Base-by-base conservation (phyloP, 2,113 vertebrate genomes). In the Ceyx margarethae region DNA sequence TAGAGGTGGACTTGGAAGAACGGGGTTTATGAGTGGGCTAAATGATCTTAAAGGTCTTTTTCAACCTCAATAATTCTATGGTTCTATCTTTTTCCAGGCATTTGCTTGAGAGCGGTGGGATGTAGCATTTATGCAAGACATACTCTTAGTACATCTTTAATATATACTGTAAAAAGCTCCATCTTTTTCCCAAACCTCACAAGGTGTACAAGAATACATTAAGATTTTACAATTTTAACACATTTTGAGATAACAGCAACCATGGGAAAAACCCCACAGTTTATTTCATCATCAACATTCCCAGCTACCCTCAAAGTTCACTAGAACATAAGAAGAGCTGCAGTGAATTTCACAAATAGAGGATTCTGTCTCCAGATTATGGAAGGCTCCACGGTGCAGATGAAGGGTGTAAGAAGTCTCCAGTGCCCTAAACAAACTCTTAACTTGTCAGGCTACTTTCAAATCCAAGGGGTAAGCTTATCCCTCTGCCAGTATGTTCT, bases 271-370 rank as follows among this genome's bases (percentile, higher is more conserved):
- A 56, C 40, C 9, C 66, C 19, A 18, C 5, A 10, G 4, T 31
- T 26, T 50, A 46, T 64, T 79, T 48, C 37, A 28, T 10, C 6
- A 23, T 20, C 0, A 2, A 28, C 13, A 54, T 58, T 77, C 37
- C 46, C 0, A 0, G 31, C 31, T n/a, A 71, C n/a, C 35, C 58
- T 68, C 25, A 28, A 50, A 51, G 16, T 33, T 57, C 76, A 69
- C n/a, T 42, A 60, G 61, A 56, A 3, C 0, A 0, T 10, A 29
- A 48, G 14, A 85, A 23, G 14, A 73, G 51, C 26, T 3, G 4
- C 25, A 68, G 42, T 13, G 20, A 13, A 28, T 60, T 62, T 50
- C 31, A 31, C 0, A 0, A 77, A 31, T 11, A 74, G 33, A 62
- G 51, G 31, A 83, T 56, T 37, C n/a, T 43, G 11, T 10, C 33